These are phyloP conservation scores for Xerus rutilus DNA, from an alignment of 2,797 vertebrate species.

Conservation along the genomic window DNA sequence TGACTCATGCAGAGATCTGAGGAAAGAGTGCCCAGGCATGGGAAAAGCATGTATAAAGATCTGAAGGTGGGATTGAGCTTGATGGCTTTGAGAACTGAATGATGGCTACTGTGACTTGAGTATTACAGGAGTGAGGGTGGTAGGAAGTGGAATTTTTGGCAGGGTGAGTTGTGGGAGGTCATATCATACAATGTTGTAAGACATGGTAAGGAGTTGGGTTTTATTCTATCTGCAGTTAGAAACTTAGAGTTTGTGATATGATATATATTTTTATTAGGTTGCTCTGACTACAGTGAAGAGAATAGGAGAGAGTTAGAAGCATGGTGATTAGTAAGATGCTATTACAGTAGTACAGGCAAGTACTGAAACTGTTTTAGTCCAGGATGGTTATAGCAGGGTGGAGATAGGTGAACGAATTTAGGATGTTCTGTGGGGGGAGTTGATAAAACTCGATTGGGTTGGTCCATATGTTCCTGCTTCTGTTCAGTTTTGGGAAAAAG, in stretches of 20 bases:
- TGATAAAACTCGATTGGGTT: neutral
- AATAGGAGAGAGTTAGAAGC: constrained; percentile 12
- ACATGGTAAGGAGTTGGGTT: neutral
- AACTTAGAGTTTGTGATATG: neutral
- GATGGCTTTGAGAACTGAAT: neutral
- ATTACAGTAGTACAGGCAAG: neutral
- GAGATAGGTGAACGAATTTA: constrained; percentile 14
- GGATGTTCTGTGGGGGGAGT: neutral
- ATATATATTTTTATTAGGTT: neutral
- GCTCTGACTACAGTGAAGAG: neutral
- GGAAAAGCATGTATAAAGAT: neutral
- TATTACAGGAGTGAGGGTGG: neutral
- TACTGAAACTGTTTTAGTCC: neutral
- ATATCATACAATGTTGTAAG: neutral
- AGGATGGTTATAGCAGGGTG: neutral
- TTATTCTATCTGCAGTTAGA: neutral
- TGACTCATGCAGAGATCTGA: neutral
- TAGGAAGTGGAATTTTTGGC: neutral
- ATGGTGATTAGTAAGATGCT: neutral
- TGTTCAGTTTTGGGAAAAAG: neutral
- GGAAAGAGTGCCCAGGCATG: neutral
- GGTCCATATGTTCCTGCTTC: neutral
- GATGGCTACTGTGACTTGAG: neutral
- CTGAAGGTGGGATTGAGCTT: neutral
- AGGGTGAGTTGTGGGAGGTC: neutral